These are phyloP conservation scores for Melanerpes formicivorus DNA, from an alignment of 2,113 vertebrate genomes.

Conservation along the genomic window DNA sequence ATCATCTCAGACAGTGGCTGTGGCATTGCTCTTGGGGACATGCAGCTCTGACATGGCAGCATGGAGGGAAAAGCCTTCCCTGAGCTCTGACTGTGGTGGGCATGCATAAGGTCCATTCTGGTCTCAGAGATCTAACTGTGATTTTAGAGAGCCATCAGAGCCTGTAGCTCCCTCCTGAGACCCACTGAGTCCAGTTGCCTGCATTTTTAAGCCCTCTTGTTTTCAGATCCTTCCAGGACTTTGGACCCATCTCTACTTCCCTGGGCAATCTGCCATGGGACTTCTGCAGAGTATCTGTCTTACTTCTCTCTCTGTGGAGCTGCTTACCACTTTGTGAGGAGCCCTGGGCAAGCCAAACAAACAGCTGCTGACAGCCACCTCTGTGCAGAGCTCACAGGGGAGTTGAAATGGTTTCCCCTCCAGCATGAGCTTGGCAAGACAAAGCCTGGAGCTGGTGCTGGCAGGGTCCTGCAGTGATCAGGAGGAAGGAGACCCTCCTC, in stretches of 20 bases:
- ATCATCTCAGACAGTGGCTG: background rate
- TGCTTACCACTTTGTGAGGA: background rate
- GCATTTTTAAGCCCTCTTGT: background rate
- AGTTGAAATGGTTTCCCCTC: background rate
- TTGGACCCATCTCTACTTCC: background rate
- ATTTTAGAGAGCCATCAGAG: background rate
- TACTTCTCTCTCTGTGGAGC: background rate
- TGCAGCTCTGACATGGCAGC: background rate
- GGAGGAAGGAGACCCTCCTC: background rate
- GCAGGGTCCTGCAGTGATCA: background rate
- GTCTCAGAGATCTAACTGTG: background rate
- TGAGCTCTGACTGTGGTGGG: background rate
- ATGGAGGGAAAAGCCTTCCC: background rate
- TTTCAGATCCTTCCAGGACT: background rate
- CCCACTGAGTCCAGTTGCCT: background rate
- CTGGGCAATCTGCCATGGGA: background rate
- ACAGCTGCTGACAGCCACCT: background rate
- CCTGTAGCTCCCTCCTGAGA: background rate
- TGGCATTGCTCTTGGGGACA: background rate
- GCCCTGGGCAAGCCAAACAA: background rate
- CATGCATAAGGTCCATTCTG: background rate
- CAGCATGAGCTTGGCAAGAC: rapidly evolving
- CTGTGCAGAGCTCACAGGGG: background rate
- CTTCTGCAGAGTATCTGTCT: background rate
- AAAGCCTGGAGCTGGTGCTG: background rate